phyloP scores from a whole-genome alignment of 1,140 invertebrate species.

The Drosophila punjabiensis region DNA sequence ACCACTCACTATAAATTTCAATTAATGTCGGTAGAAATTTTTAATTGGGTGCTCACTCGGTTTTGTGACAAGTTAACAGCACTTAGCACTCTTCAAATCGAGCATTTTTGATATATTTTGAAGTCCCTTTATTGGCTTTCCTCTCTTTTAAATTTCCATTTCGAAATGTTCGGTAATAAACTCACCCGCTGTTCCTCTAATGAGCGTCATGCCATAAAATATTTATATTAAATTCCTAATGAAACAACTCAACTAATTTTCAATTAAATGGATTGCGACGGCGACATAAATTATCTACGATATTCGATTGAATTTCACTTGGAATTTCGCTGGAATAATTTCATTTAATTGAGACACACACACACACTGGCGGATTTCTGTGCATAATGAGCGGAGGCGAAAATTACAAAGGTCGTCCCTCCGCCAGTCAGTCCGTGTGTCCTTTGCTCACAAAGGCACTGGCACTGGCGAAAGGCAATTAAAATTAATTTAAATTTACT shows the following conservation, averaged over 20 bases:
- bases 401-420: conserved; percentile 45
- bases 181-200: neutral
- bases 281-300: conserved; percentile 18
- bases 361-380: conserved; percentile 10
- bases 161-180: neutral
- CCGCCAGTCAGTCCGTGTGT: neutral
- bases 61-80: conserved; percentile 13
- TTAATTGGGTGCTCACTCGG: conserved; percentile 8
- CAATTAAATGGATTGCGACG: conserved; percentile 13
- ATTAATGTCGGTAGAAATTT: conserved; percentile 10
- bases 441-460: conserved; percentile 8
- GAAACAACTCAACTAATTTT: conserved; percentile 29
- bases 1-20: conserved; percentile 20
- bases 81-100: neutral
- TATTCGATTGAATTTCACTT: conserved; percentile 32
- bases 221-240: conserved; percentile 33
- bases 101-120: no score
- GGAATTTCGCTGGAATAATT: conserved; percentile 48
- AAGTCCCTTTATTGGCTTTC: neutral
- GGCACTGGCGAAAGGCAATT: conserved; percentile 64
- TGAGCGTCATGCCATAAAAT: neutral
- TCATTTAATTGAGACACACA: conserved; percentile 46
- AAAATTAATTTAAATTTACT: conserved; percentile 81
- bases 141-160: neutral
- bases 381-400: conserved; percentile 54